A percentile compares a stretch with the other conserved stretches of the same genome.
Conservation (phyloP, 2,797 vertebrate species). For the Manis javanica region DNA sequence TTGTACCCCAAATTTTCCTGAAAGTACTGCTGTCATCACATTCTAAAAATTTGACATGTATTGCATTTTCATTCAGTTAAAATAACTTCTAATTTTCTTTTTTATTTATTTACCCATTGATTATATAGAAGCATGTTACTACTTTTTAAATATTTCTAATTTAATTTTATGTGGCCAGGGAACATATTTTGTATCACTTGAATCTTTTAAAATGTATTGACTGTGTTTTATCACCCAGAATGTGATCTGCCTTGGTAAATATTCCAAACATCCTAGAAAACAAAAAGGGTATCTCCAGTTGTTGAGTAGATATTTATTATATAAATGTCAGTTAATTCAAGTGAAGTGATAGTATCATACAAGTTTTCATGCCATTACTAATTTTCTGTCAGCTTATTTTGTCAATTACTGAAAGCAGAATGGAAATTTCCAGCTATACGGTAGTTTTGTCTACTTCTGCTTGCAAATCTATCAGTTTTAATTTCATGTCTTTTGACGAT, state of each 20-base stretch:
- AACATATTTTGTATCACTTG: background rate
- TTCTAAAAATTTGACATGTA: background rate
- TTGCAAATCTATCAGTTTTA: background rate
- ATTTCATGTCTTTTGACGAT: background rate
- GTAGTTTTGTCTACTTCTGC: background rate
- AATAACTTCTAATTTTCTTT: background rate
- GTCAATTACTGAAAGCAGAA: background rate
- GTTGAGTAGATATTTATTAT: background rate
- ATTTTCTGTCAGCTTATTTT: background rate
- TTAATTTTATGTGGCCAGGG: background rate
- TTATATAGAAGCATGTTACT: background rate
- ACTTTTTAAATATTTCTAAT: background rate
- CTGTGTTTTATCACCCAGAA: background rate
- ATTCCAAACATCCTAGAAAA: background rate
- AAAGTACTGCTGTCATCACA: background rate
- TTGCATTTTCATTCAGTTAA: background rate
- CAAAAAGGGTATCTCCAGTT: background rate
- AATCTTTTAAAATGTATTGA: background rate
- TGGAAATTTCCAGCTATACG: background rate
- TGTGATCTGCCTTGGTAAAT: background rate
- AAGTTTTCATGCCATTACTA: background rate
- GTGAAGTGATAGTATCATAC: background rate
- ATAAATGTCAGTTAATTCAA: background rate
- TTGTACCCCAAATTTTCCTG: background rate
- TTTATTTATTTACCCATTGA: background rate